These are phyloP conservation scores for Scaptomyza pallida DNA, from an alignment of 1,140 invertebrate species.

Conservation along the genomic window DNA sequence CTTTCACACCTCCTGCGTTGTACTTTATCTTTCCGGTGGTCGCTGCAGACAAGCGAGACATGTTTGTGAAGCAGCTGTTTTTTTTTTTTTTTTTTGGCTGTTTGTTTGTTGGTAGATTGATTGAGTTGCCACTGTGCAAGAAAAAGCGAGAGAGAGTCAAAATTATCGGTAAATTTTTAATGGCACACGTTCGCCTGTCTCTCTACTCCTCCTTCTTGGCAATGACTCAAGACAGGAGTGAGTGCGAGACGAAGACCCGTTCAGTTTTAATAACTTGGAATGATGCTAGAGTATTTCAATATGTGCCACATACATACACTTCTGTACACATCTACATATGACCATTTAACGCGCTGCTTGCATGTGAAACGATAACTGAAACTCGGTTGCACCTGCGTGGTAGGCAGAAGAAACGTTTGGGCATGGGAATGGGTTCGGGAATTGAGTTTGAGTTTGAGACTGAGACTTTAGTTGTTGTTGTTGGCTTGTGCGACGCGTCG, in stretches of 20 bases:
- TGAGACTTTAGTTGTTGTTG: neutral
- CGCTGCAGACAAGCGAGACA: neutral
- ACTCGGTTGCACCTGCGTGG: conserved; percentile 69
- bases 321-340: conserved; percentile 43
- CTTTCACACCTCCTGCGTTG: conserved; percentile 3
- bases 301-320: conserved; percentile 6
- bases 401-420: neutral
- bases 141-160: neutral
- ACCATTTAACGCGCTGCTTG: conserved; percentile 73
- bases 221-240: no score
- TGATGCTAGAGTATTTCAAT: conserved; percentile 50
- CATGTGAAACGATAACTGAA: conserved; percentile 72
- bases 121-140: conserved; percentile 27
- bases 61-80: conserved; percentile 4
- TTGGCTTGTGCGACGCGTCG: conserved; percentile 2
- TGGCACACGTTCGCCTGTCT: conserved; percentile 3
- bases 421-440: neutral
- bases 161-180: conserved; percentile 46
- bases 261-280: conserved; percentile 47
- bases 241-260: neutral
- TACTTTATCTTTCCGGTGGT: conserved; percentile 2
- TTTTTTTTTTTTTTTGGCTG: no score
- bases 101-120: conserved; percentile 3
- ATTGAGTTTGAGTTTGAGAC: neutral
- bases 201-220: no score